Evolutionary conservation across 2,113 vertebrate species (phyloP).

Genomic region (Perognathus longimembris): DNA sequence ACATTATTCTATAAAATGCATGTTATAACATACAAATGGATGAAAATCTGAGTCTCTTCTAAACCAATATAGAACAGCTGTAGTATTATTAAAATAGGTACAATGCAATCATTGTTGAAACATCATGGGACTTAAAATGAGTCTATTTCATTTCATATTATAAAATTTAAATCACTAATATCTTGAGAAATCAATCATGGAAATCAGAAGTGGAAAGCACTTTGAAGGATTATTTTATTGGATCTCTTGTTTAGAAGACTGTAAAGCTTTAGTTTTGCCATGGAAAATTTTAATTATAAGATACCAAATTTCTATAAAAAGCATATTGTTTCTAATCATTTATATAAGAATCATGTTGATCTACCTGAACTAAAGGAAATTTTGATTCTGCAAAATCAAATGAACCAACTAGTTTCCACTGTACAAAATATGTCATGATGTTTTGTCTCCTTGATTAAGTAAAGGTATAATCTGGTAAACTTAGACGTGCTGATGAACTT

Average conservation of each 20-base stretch:
- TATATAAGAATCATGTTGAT: neutral
- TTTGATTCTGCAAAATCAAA: neutral
- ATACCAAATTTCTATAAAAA: neutral
- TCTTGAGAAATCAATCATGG: constrained; percentile 1
- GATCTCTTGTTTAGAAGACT: neutral
- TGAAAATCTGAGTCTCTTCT: constrained; percentile 25
- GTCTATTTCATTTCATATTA: neutral
- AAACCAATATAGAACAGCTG: neutral
- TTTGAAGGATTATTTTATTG: constrained; percentile 17
- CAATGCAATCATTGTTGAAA: constrained; percentile 32
- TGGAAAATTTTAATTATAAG: neutral
- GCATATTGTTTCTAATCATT: neutral
- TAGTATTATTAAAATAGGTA: neutral
- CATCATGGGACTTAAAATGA: neutral
- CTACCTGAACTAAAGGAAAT: neutral
- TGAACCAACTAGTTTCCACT: neutral
- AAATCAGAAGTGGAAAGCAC: neutral
- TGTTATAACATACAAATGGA: constrained; percentile 20
- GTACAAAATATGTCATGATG: neutral
- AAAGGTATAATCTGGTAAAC: neutral
- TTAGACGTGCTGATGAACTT: neutral
- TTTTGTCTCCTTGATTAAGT: neutral
- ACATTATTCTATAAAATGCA: neutral
- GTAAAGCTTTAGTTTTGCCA: neutral
- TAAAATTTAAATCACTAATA: constrained; percentile 27